A percentile compares a stretch with the other conserved stretches of the same genome.
Evolutionary conservation across 2,797 vertebrate genomes (phyloP).

Genomic region (Lithobates sylvaticus): DNA sequence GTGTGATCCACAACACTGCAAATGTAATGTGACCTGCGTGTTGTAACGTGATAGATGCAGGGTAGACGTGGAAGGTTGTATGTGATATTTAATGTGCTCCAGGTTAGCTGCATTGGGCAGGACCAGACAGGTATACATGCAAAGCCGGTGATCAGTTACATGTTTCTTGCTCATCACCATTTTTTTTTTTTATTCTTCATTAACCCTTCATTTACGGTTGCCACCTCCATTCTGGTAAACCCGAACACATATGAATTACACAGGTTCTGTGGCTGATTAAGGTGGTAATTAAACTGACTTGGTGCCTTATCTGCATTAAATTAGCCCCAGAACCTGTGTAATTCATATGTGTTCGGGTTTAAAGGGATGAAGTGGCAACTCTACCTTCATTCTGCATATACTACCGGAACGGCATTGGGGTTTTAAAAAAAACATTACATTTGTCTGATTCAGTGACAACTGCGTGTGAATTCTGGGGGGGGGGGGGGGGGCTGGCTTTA

Average conservation of each 20-base stretch:
- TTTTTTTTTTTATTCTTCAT: not conserved
- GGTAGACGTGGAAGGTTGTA: conserved; percentile 1
- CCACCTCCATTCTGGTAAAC: too few species aligned
- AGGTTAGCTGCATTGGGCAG: conserved; percentile 17
- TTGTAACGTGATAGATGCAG: conserved; percentile 13
- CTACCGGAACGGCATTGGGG: not conserved
- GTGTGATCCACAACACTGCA: conserved; percentile 10
- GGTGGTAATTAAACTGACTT: too few species aligned
- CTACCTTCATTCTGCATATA: not conserved
- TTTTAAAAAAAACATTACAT: not conserved
- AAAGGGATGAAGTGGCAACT: too few species aligned
- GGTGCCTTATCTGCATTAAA: too few species aligned
- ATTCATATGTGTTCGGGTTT: too few species aligned
- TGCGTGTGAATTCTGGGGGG: not conserved
- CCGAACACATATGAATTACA: too few species aligned
- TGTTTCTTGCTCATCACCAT: not conserved
- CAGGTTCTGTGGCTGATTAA: too few species aligned
- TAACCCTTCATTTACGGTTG: not conserved
- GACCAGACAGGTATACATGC: conserved; percentile 36
- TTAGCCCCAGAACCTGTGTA: too few species aligned
- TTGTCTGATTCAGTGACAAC: not conserved
- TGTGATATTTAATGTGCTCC: conserved; percentile 6
- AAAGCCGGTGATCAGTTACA: not conserved
- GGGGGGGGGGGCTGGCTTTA: not conserved
- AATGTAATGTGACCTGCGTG: conserved; percentile 6